Percentiles rank a stretch among this genome's conserved stretches.
phyloP scores from a whole-genome alignment of 2,113 vertebrate genomes.

The Sapayoa aenigma region DNA sequence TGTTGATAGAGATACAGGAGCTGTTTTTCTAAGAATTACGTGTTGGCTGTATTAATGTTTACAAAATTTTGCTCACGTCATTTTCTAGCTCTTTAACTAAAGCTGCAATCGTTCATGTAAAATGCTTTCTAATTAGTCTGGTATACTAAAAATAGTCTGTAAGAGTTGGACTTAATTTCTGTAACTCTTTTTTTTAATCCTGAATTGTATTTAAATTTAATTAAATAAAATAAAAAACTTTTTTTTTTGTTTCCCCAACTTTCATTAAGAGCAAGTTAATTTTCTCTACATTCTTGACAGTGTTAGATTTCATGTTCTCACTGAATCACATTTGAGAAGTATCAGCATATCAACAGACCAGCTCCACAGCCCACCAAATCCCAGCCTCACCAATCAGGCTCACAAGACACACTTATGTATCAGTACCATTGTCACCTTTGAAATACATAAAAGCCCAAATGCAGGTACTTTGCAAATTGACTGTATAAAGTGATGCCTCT shows the following conservation, averaged over 20 bases:
- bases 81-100: neutral
- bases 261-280: neutral
- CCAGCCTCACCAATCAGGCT: neutral
- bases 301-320: neutral
- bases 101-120: neutral
- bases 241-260: neutral
- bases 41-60: constrained; percentile 39
- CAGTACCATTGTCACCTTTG: neutral
- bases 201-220: neutral
- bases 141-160: neutral
- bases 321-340: neutral
- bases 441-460: neutral
- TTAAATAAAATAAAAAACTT: neutral
- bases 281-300: neutral
- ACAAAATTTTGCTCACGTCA: neutral
- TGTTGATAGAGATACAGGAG: neutral
- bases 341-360: neutral
- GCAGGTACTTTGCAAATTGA: neutral
- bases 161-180: neutral
- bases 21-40: constrained; percentile 43
- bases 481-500: neutral
- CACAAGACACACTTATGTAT: neutral
- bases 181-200: neutral
- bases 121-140: neutral
- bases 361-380: neutral